Evolutionary conservation across 2,888 invertebrate species (phyloP).

Genomic region (Bhutanitis thaidina): DNA sequence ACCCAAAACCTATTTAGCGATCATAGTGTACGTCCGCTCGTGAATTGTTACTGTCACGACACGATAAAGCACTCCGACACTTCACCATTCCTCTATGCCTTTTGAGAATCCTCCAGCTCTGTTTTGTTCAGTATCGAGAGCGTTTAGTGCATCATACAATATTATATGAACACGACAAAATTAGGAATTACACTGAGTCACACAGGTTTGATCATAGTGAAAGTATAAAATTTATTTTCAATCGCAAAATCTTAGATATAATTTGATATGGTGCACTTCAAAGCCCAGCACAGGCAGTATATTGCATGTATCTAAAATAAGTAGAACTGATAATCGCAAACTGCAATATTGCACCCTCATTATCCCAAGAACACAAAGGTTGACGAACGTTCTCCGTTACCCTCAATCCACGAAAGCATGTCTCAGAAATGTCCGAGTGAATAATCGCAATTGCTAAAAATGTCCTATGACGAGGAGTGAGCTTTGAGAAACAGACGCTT

Average conservation of each 20-base stretch:
- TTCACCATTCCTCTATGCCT: constrained; percentile 68
- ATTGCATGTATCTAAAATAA: constrained; percentile 61
- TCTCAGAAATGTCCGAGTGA: constrained; percentile 73
- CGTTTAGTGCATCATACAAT: constrained; percentile 76
- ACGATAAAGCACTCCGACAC: constrained; percentile 69
- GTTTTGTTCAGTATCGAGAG: constrained; percentile 58
- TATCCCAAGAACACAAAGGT: constrained; percentile 63
- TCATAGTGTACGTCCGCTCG: constrained; percentile 79
- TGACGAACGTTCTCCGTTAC: constrained; percentile 38
- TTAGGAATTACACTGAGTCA: constrained; percentile 28
- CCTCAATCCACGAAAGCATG: constrained; percentile 76
- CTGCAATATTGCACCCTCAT: constrained; percentile 70
- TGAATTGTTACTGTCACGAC: constrained; percentile 65
- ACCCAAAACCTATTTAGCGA: constrained; percentile 61
- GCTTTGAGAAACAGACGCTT: constrained; percentile 68
- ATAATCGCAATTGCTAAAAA: constrained; percentile 49
- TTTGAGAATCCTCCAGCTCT: constrained; percentile 65
- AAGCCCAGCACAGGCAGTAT: constrained; percentile 65
- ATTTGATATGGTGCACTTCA: constrained; percentile 75
- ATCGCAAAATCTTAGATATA: constrained; percentile 40
- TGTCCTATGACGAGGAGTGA: constrained; percentile 52
- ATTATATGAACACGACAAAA: constrained; percentile 31
- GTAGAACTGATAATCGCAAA: constrained; percentile 72
- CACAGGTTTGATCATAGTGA: constrained; percentile 27
- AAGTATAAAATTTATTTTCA: constrained; percentile 34